These are phyloP conservation scores for Drosophila vallismaia DNA, from an alignment of 2,888 invertebrate genomes.

Conservation along the genomic window DNA sequence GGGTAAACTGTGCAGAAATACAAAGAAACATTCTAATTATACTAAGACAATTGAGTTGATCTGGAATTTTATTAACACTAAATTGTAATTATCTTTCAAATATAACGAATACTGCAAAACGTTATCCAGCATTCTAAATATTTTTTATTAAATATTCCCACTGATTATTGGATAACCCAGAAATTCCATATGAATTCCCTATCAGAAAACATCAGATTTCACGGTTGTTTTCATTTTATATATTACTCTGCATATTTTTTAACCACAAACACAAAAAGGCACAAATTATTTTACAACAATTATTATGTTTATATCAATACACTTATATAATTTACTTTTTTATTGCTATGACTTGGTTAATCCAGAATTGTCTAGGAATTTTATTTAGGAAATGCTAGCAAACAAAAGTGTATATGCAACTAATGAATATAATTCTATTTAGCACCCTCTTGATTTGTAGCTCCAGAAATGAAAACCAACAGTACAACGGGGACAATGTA, in stretches of 20 bases:
- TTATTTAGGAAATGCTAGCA: constrained; percentile 12
- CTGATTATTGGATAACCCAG: too few relatives aligned
- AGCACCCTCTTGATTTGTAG: constrained; percentile 90
- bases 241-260: background rate
- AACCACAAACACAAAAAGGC: background rate
- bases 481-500: constrained; percentile 97
- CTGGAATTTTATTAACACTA: too few relatives aligned
- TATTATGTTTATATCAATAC: background rate
- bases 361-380: constrained; percentile 24
- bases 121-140: too few relatives aligned
- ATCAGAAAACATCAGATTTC: background rate
- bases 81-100: too few relatives aligned
- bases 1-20: background rate
- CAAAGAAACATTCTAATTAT: too few relatives aligned
- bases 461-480: constrained; percentile 94
- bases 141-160: too few relatives aligned
- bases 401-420: constrained; percentile 2
- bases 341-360: constrained; percentile 16
- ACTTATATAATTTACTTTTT: constrained; percentile 6
- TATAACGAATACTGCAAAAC: too few relatives aligned
- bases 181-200: too few relatives aligned
- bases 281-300: constrained; percentile 1
- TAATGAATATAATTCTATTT: constrained; percentile 55
- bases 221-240: background rate
- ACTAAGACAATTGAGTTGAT: too few relatives aligned